A percentile compares a stretch with the other conserved stretches of the same genome.
phyloP scores from a whole-genome alignment of 2,797 vertebrate species.

The Chelon labrosus region DNA sequence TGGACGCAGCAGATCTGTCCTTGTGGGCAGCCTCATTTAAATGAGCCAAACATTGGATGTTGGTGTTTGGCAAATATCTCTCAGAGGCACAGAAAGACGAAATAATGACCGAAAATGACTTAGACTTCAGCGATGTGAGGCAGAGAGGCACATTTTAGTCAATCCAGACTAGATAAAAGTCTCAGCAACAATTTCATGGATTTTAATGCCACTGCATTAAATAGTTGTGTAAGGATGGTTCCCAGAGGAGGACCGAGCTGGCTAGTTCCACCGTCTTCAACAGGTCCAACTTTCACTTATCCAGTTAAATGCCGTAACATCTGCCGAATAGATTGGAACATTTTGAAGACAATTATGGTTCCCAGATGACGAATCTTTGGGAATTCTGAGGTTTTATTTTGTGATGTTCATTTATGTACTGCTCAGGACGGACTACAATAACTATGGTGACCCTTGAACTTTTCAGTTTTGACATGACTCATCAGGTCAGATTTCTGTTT shows the following conservation, averaged over 20 bases:
- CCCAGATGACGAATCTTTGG: not conserved
- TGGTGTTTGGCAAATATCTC: not conserved
- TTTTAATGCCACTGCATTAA: not conserved
- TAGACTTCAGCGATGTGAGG: not conserved
- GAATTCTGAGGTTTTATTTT: not conserved
- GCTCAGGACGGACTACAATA: not conserved
- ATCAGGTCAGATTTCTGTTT: too few relatives aligned
- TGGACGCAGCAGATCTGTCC: not conserved
- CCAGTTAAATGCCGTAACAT: not conserved
- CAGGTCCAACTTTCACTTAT: not conserved
- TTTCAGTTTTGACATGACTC: too few relatives aligned
- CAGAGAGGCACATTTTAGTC: not conserved
- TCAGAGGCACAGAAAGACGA: not conserved
- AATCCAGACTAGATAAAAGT: not conserved
- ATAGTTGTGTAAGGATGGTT: not conserved
- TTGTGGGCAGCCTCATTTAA: too few relatives aligned
- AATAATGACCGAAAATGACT: not conserved
- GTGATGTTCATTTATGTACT: not conserved
- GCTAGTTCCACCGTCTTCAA: not conserved
- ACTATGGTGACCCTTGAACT: not conserved
- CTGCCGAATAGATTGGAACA: not conserved
- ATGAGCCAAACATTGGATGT: not conserved
- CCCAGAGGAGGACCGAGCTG: not conserved
- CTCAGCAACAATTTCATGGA: not conserved
- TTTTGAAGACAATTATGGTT: not conserved